These are phyloP conservation scores for Tribolium castaneum DNA, from an alignment of 1,140 invertebrate genomes.

Conservation along the genomic window DNA sequence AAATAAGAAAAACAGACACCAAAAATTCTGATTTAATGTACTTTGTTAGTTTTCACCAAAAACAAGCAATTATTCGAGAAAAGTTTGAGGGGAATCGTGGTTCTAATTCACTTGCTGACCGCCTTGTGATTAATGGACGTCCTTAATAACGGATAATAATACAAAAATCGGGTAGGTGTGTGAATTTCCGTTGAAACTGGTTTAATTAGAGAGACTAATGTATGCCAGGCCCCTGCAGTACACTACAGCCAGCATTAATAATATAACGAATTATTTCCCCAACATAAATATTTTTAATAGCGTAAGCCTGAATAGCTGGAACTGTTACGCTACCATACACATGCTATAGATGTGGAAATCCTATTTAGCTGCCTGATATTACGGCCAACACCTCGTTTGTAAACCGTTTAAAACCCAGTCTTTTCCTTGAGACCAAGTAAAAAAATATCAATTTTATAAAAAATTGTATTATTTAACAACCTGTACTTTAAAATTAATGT, in stretches of 20 bases:
- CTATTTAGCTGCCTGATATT: background rate
- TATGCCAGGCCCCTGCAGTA: slow-evolving; percentile 38
- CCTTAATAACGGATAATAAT: slow-evolving; percentile 38
- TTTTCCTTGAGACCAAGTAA: too few relatives aligned
- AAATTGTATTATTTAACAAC: too few relatives aligned
- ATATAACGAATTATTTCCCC: slow-evolving; percentile 44
- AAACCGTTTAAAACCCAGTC: too few relatives aligned
- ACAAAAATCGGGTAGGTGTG: slow-evolving; percentile 46
- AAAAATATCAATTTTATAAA: too few relatives aligned
- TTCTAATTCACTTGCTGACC: slow-evolving; percentile 11
- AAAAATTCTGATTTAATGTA: slow-evolving; percentile 31
- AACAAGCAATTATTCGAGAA: slow-evolving; percentile 19
- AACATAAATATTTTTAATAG: slow-evolving; percentile 49
- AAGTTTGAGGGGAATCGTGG: background rate
- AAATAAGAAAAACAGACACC: slow-evolving; percentile 6
- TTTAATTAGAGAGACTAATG: slow-evolving; percentile 47
- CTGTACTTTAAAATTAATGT: too few relatives aligned
- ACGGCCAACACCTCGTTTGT: background rate
- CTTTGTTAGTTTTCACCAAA: background rate
- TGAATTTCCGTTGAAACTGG: slow-evolving; percentile 46
- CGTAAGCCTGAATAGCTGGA: slow-evolving; percentile 48
- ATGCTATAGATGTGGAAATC: background rate
- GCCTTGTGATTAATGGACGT: slow-evolving; percentile 38
- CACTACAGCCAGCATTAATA: slow-evolving; percentile 36
- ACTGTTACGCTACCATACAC: background rate